phyloP scores from a whole-genome alignment of 2,797 vertebrate species.

The Halcyon badia region DNA sequence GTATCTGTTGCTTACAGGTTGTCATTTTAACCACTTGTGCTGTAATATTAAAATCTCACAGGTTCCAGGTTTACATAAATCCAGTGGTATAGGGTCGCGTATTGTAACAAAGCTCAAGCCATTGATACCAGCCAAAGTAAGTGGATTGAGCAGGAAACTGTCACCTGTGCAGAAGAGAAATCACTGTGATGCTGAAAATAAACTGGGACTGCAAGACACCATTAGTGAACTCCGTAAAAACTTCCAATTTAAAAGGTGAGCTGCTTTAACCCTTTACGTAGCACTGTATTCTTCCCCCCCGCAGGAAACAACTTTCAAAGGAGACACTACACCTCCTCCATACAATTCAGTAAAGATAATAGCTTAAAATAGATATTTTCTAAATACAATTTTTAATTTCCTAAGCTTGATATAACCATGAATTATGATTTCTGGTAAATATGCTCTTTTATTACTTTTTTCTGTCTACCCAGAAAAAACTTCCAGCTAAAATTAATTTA shows the following conservation, averaged over 20 bases:
- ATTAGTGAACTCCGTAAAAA: conserved; percentile 92
- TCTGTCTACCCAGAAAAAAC: not conserved
- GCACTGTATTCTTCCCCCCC: not conserved
- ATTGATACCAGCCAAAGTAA: conserved; percentile 86
- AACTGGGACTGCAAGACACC: conserved; percentile 85
- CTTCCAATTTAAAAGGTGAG: conserved; percentile 92
- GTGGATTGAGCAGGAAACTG: conserved; percentile 87
- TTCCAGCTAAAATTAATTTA: not conserved
- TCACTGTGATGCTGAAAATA: conserved; percentile 86
- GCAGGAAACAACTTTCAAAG: not conserved
- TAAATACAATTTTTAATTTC: not conserved
- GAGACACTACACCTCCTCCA: rapidly evolving
- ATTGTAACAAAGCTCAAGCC: conserved; percentile 74
- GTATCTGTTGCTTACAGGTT: not conserved
- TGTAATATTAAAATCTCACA: conserved; percentile 49
- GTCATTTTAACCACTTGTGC: not conserved
- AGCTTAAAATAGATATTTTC: not conserved
- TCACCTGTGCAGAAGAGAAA: conserved; percentile 63
- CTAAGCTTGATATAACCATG: not conserved
- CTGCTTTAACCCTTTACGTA: not conserved
- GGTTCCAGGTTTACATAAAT: conserved; percentile 86
- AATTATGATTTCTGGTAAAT: not conserved
- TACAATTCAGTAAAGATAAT: not conserved
- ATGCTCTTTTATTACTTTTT: not conserved
- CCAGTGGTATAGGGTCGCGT: conserved; percentile 51